phyloP scores from a whole-genome alignment of 2,113 vertebrate species.

The Callospermophilus lateralis region DNA sequence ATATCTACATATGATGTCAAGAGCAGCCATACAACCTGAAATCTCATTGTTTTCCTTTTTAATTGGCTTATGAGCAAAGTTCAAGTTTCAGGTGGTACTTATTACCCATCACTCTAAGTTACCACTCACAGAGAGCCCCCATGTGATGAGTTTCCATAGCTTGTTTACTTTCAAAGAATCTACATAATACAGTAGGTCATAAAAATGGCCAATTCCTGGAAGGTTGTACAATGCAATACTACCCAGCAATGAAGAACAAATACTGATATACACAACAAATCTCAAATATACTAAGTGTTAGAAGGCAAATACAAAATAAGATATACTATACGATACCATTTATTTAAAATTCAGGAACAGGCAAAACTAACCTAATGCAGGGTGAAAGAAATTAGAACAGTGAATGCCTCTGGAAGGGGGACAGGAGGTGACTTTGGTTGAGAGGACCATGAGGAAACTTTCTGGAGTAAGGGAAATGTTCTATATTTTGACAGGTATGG shows the following conservation, averaged over 20 bases:
- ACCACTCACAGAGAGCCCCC: background rate
- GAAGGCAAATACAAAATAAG: background rate
- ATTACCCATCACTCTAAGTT: background rate
- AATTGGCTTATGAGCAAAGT: too few relatives aligned
- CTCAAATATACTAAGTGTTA: background rate
- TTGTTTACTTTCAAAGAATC: background rate
- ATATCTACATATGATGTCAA: rapidly evolving
- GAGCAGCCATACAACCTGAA: rapidly evolving
- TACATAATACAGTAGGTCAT: background rate
- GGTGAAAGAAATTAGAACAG: background rate
- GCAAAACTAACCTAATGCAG: background rate
- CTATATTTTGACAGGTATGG: background rate
- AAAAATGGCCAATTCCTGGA: background rate
- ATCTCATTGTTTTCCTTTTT: too few relatives aligned
- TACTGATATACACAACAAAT: background rate
- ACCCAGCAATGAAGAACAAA: background rate
- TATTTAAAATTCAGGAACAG: background rate
- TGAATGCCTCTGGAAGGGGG: background rate
- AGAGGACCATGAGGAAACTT: background rate
- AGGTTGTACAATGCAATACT: background rate
- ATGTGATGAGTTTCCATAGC: background rate
- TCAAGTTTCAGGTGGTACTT: background rate
- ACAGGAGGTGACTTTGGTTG: rapidly evolving
- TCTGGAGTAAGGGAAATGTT: background rate
- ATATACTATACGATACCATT: background rate